Conservation (phyloP, 2,888 invertebrate genomes). For the Electrophaes corylata region DNA sequence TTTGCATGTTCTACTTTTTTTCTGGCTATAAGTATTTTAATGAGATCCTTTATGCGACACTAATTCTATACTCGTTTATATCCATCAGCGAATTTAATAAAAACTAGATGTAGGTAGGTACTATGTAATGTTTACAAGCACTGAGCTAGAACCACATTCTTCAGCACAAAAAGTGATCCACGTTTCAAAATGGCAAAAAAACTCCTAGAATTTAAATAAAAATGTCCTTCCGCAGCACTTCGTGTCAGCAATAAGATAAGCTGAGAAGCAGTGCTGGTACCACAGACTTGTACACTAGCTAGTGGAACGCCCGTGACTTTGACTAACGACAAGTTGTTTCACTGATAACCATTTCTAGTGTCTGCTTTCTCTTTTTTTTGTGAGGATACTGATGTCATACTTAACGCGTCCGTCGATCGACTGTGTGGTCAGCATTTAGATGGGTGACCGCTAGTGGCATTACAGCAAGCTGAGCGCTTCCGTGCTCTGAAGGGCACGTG, state of each 20-base stretch:
- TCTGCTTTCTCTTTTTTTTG: no score
- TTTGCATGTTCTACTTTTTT: slow-evolving; percentile 3
- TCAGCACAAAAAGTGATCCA: slow-evolving; percentile 23
- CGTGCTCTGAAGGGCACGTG: no score
- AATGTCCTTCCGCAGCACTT: slow-evolving; percentile 18
- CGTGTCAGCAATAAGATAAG: slow-evolving; percentile 1
- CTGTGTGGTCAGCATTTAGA: no score
- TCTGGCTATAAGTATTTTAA: slow-evolving; percentile 4
- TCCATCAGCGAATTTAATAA: slow-evolving; percentile 22
- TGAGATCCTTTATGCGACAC: slow-evolving; percentile 23
- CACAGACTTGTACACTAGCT: not conserved
- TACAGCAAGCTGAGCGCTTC: no score
- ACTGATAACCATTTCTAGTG: no score
- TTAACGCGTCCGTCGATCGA: no score
- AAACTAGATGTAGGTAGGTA: slow-evolving; percentile 15
- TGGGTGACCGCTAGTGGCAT: no score
- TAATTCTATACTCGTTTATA: slow-evolving; percentile 20
- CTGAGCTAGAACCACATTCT: slow-evolving; percentile 31
- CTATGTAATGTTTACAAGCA: slow-evolving; percentile 13
- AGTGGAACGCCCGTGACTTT: not conserved
- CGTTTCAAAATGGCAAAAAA: slow-evolving; percentile 9
- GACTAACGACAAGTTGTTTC: not conserved
- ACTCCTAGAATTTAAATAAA: not conserved
- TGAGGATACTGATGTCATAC: no score
- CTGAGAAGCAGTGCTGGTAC: not conserved